phyloP scores from a whole-genome alignment of 1,140 invertebrate genomes.

The Macrostomum lignano region DNA sequence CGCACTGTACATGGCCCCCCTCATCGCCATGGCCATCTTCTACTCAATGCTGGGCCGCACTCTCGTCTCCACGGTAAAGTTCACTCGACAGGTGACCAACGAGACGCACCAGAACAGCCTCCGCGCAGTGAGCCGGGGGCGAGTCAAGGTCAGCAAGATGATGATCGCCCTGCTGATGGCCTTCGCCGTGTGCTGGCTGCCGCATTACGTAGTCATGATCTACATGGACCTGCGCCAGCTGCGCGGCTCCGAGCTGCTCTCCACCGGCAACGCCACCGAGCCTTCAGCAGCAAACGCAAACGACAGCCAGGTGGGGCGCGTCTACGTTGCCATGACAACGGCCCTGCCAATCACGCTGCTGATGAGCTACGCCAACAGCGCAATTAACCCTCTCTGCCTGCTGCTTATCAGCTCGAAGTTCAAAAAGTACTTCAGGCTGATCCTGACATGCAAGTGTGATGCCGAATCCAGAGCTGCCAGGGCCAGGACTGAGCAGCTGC shows the following conservation, averaged over 20 bases:
- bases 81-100: constrained; percentile 12
- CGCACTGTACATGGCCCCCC: constrained; percentile 21
- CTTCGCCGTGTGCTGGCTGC: constrained; percentile 43
- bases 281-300: not conserved
- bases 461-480: too few species aligned
- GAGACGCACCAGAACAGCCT: too few species aligned
- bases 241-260: constrained; percentile 15
- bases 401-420: not conserved
- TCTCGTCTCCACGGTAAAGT: constrained; percentile 11
- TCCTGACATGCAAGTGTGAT: too few species aligned
- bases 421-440: too few species aligned
- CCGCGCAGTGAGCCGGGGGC: too few species aligned
- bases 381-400: constrained; percentile 34
- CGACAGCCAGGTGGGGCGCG: constrained; percentile 3
- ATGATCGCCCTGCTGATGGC: constrained; percentile 38
- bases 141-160: constrained; percentile 20
- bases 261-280: constrained; percentile 12
- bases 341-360: constrained; percentile 36
- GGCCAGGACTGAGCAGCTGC: too few species aligned
- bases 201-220: constrained; percentile 36
- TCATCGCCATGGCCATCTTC: constrained; percentile 32
- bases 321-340: too few species aligned
- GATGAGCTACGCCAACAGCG: constrained; percentile 43
- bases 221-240: constrained; percentile 2
- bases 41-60: constrained; percentile 36